Evolutionary conservation across 1,140 invertebrate genomes (phyloP).

Genomic region (Diuraphis noxia): DNA sequence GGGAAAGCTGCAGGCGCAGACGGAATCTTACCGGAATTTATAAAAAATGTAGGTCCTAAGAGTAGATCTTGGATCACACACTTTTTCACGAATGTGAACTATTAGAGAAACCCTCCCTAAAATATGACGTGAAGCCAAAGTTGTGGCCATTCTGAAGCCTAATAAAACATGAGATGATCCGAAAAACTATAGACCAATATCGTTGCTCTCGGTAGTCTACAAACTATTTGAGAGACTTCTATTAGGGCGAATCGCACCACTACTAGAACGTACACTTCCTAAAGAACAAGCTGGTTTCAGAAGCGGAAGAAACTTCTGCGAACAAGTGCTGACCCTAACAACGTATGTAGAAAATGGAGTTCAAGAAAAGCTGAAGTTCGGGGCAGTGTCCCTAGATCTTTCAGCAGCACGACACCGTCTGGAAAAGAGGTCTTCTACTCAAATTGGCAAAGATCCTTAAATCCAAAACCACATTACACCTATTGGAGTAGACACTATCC

Average conservation of each 20-base stretch:
- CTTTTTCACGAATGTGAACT: background rate
- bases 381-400: background rate
- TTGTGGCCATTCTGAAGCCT: background rate
- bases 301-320: background rate
- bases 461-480: too few relatives aligned
- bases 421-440: background rate
- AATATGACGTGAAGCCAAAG: background rate
- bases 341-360: constrained; percentile 26
- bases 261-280: constrained; percentile 12
- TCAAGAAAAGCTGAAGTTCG: constrained; percentile 2
- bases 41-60: background rate
- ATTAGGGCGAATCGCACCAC: constrained; percentile 18
- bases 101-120: constrained; percentile 11
- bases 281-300: constrained; percentile 20
- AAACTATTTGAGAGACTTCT: background rate
- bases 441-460: background rate
- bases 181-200: background rate
- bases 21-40: constrained; percentile 16
- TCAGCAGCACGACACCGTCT: background rate
- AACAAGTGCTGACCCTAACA: constrained; percentile 8
- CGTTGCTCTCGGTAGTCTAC: constrained; percentile 10
- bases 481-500: constrained; percentile 49
- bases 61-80: constrained; percentile 10
- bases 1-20: background rate
- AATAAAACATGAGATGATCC: background rate